Evolutionary conservation across 2,113 vertebrate species (phyloP), one percentile per base, ranked within the genome.

Genomic region (Callionymus lyra): DNA sequence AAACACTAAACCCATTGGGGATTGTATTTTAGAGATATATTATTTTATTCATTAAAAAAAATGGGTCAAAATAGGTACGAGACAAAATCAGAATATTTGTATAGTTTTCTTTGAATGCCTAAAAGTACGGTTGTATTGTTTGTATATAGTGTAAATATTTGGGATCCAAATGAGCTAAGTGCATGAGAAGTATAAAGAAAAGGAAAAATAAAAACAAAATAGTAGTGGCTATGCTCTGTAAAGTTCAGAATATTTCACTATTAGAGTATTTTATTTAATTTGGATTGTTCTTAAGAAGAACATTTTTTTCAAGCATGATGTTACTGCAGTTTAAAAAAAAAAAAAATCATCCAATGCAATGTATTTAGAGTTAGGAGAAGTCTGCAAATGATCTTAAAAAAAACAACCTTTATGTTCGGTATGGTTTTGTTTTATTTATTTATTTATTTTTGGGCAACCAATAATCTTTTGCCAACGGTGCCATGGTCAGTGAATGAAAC

Each of bases 261-360:
- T 95, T 95, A 95, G 91, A 98, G 89, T 89, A 94, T 90, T 96
- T 97, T 92, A 93, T 88, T 95, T 98, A 96, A 91, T 91, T 97
- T 98, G 91, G 88, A 94, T 93, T 91, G 93, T 97, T 96, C 93
- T 90, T 88, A 83, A 93, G 89, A 91, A 91, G 90, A 93, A 92
- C 91, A 91, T 94, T 96, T 95, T 94, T 92, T 94, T 96, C 89
- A 93, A 92, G 94, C 93, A 98, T 98, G 95, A 94, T 82, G 89
- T 89, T 91, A 90, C 86, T 91, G 90, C 91, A 89, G 94, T 87
- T 85, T 86, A 71, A 84, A 85, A 89, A 90, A 85, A 80, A 85
- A 74, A 59, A 72, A 88, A 87, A 90, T 87, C 88, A 84, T n/a
- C n/a, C n/a, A n/a, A n/a, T n/a, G n/a, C n/a, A n/a, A n/a, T 91